Percentiles rank a stretch among this genome's conserved stretches.
phyloP scores from a whole-genome alignment of 2,797 vertebrate species.

The Pygocentrus nattereri region DNA sequence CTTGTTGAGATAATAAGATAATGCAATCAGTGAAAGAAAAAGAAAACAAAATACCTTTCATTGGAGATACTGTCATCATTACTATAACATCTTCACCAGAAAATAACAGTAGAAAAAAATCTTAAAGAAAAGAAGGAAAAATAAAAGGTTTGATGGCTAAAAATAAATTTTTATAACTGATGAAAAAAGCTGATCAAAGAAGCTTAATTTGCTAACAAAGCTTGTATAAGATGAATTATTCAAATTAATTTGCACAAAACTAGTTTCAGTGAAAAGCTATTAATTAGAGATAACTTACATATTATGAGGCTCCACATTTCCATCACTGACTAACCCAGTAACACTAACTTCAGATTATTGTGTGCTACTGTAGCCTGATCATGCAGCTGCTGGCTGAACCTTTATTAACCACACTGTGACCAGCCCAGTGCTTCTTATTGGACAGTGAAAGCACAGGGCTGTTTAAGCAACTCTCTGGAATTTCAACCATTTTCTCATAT shows the following conservation, averaged over 20 bases:
- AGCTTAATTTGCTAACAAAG: no score
- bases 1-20: no score
- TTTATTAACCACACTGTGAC: neutral
- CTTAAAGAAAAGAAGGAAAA: no score
- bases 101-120: no score
- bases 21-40: neutral
- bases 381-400: neutral
- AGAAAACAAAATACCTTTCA: neutral
- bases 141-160: no score
- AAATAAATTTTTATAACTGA: no score
- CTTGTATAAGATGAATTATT: no score
- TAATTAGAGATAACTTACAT: neutral
- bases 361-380: neutral
- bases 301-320: neutral
- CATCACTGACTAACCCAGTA: neutral
- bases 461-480: neutral
- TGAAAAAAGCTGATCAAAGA: no score
- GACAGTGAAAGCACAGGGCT: neutral
- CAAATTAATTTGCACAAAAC: no score
- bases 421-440: neutral
- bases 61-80: neutral
- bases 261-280: no score
- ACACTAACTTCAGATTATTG: neutral
- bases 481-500: no score
- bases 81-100: neutral